Percentiles rank a stretch among this genome's conserved stretches.
phyloP scores from a whole-genome alignment of 2,113 vertebrate species.

The Tyrannus savana region DNA sequence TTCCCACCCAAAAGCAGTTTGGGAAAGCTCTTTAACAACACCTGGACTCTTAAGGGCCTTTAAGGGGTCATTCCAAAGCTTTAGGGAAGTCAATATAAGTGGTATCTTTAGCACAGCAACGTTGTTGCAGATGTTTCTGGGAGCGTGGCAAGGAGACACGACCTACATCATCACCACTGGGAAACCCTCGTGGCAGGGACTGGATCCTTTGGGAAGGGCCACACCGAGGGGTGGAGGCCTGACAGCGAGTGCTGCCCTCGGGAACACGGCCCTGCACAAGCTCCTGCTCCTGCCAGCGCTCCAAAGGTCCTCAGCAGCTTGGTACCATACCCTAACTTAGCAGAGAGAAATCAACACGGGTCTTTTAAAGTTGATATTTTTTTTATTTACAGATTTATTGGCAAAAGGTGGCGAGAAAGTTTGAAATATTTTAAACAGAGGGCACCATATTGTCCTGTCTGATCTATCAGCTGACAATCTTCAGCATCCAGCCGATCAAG shows the following conservation, averaged over 20 bases:
- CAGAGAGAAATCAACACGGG: conserved; percentile 54
- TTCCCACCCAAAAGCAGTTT: not conserved
- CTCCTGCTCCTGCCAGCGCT: not conserved
- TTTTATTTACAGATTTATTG: conserved; percentile 84
- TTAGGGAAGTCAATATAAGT: not conserved
- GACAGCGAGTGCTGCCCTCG: no score
- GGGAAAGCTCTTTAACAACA: not conserved
- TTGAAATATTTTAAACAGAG: conserved; percentile 69
- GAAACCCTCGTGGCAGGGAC: not conserved
- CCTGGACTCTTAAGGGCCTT: not conserved
- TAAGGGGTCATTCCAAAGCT: not conserved
- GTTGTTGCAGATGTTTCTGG: not conserved
- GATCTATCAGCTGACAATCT: conserved; percentile 48
- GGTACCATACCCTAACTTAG: not conserved
- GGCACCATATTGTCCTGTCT: not conserved
- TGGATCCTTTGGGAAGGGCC: not conserved
- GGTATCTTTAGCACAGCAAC: not conserved
- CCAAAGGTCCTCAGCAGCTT: not conserved
- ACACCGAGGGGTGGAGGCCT: not conserved
- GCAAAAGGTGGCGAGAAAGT: conserved; percentile 68
- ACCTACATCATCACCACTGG: not conserved
- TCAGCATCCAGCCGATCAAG: conserved; percentile 49
- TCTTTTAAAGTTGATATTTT: conserved; percentile 64
- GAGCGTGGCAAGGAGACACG: not conserved
- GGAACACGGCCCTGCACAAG: not conserved